Conservation (phyloP, 2,113 vertebrate species). For the Pseudonaja textilis region DNA sequence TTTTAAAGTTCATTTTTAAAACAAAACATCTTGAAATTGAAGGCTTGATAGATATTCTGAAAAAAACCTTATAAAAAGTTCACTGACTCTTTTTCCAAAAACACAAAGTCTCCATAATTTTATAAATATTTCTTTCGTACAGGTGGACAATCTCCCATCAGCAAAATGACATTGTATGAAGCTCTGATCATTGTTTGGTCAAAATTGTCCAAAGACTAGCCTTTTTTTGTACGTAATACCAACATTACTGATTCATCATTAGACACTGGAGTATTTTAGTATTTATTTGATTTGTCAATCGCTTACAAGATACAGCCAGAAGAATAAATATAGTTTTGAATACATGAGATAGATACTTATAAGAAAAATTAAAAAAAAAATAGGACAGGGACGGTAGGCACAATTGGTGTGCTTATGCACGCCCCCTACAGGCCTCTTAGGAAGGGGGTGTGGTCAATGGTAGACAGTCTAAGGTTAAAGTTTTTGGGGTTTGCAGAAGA, state of each 20-base stretch:
- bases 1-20: not conserved
- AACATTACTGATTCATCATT: slow-evolving; percentile 18
- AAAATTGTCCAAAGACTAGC: slow-evolving; percentile 9
- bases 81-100: not conserved
- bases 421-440: too few relatives aligned
- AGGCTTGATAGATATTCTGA: not conserved
- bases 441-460: too few relatives aligned
- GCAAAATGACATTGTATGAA: not conserved
- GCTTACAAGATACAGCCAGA: too few relatives aligned
- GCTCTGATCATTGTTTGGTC: slow-evolving; percentile 24
- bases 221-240: slow-evolving; percentile 25
- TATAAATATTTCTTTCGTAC: not conserved
- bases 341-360: too few relatives aligned
- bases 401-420: too few relatives aligned
- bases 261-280: not conserved
- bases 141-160: not conserved
- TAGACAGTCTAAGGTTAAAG: too few relatives aligned
- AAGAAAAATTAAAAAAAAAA: too few relatives aligned
- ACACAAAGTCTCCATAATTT: not conserved
- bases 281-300: too few relatives aligned
- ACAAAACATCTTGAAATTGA: not conserved
- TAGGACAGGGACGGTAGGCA: too few relatives aligned
- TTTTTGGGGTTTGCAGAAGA: too few relatives aligned
- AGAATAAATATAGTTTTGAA: too few relatives aligned
- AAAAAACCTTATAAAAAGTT: not conserved